Evolutionary conservation across 2,113 vertebrate genomes (phyloP).

Genomic region (Psophia crepitans): DNA sequence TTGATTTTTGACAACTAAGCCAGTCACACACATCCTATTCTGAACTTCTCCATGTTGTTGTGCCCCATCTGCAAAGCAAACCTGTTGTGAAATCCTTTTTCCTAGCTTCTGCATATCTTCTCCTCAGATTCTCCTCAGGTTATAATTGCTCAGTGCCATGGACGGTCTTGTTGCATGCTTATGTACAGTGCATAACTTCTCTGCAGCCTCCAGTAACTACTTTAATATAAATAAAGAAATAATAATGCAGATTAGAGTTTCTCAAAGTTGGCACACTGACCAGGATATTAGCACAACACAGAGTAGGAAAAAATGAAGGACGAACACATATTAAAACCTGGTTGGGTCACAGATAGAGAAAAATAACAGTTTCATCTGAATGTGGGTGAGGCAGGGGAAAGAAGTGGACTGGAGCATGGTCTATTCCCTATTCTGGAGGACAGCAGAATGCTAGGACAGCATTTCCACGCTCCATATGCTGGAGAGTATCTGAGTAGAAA

Average conservation of each 20-base stretch:
- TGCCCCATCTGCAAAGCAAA: not conserved
- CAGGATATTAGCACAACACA: not conserved
- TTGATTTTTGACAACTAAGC: not conserved
- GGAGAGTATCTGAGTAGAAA: not conserved
- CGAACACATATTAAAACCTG: not conserved
- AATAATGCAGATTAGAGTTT: not conserved
- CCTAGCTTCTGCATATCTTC: not conserved
- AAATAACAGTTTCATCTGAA: not conserved
- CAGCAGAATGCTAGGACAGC: not conserved
- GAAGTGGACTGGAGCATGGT: not conserved
- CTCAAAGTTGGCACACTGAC: not conserved
- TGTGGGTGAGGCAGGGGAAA: not conserved
- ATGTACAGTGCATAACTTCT: not conserved
- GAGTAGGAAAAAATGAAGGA: not conserved
- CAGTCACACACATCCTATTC: not conserved
- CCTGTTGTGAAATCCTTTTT: not conserved
- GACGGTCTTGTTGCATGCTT: not conserved
- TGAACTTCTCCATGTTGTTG: not conserved
- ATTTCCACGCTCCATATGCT: not conserved
- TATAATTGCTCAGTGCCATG: not conserved
- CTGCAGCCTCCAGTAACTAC: not conserved
- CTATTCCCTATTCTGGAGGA: not conserved
- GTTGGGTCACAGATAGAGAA: not conserved
- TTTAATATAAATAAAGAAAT: not conserved
- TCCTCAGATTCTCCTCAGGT: not conserved